These are phyloP conservation scores for Parus major DNA, from an alignment of 2,113 vertebrate species.

Conservation along the genomic window DNA sequence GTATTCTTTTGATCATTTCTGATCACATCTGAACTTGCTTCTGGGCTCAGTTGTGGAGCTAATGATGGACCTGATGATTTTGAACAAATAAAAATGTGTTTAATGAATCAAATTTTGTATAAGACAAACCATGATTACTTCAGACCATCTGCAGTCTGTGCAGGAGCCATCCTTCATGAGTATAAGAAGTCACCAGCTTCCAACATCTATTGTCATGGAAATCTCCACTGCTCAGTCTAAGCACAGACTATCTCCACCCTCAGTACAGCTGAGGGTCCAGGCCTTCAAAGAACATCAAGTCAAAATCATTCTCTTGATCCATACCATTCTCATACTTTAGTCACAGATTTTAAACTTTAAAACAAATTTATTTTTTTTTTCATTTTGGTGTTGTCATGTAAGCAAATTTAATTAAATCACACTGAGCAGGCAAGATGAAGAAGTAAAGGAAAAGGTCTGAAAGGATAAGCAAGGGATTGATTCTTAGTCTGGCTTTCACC, in stretches of 20 bases:
- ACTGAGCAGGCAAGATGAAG: not conserved
- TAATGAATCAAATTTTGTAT: not conserved
- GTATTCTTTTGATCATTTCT: not conserved
- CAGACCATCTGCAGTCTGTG: not conserved
- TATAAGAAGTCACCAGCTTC: not conserved
- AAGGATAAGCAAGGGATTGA: not conserved
- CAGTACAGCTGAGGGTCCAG: accelerated
- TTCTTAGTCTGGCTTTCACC: not conserved
- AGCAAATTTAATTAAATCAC: not conserved
- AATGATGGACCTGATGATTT: not conserved
- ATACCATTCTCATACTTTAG: not conserved
- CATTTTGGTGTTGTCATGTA: not conserved
- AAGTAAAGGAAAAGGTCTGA: not conserved
- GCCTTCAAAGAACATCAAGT: not conserved
- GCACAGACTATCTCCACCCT: not conserved
- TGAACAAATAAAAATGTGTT: not conserved
- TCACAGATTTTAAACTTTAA: not conserved
- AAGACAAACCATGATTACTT: not conserved
- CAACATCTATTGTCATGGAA: not conserved
- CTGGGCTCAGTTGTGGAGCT: not conserved
- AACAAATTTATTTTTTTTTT: not conserved
- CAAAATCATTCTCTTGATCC: not conserved
- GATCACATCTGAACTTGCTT: not conserved
- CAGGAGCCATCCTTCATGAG: not conserved
- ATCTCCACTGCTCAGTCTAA: not conserved